Percentiles rank a stretch among this genome's conserved stretches.
Evolutionary conservation across 2,113 vertebrate genomes (phyloP).

Genomic region (Tragelaphus strepsiceros): DNA sequence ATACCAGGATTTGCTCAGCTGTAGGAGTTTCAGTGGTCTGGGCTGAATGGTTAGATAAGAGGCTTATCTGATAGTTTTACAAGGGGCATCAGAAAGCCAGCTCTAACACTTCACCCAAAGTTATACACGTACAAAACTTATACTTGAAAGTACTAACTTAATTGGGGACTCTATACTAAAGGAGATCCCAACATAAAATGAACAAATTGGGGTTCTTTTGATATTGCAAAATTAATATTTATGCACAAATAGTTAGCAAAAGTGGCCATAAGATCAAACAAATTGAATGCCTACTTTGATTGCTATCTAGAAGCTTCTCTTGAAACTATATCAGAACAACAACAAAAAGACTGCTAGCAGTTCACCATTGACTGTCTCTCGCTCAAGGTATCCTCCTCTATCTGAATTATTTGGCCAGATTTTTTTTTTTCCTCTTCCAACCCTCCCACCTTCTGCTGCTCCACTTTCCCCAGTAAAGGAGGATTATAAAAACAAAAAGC

Average conservation of each 20-base stretch:
- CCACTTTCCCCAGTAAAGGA: not conserved
- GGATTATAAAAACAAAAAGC: not conserved
- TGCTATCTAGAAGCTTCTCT: not conserved
- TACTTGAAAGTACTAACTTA: not conserved
- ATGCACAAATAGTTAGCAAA: not conserved
- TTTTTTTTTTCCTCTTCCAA: not conserved
- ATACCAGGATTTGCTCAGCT: not conserved
- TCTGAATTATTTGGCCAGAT: not conserved
- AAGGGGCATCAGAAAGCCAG: not conserved
- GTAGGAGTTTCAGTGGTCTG: not conserved
- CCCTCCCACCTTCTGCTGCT: not conserved
- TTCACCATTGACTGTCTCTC: not conserved
- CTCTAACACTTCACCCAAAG: not conserved
- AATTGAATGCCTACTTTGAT: not conserved
- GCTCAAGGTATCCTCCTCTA: not conserved
- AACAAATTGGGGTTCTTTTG: not conserved
- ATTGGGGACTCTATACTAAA: not conserved
- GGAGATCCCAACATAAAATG: not conserved
- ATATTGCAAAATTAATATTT: not conserved
- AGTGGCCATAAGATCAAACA: not conserved
- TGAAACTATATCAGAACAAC: not conserved
- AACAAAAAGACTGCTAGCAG: not conserved
- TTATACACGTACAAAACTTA: not conserved
- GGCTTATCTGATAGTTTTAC: not conserved
- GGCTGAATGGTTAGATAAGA: not conserved